Percentiles rank a stretch among this genome's conserved stretches.
phyloP scores from a whole-genome alignment of 2,113 vertebrate genomes.

The Asarcornis scutulata region DNA sequence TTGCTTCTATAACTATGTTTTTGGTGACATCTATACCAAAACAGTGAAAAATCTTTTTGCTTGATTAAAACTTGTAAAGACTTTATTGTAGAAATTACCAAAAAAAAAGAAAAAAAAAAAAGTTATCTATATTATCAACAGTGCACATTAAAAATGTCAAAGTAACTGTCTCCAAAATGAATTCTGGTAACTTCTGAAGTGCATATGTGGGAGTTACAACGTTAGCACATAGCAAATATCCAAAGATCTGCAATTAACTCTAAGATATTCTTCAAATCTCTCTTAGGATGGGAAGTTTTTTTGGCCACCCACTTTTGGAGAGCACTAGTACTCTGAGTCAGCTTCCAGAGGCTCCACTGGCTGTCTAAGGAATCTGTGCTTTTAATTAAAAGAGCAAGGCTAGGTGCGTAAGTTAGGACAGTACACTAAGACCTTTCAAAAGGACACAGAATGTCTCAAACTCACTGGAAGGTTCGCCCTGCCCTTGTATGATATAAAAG shows the following conservation, averaged over 20 bases:
- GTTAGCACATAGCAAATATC: background rate
- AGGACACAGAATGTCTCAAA: background rate
- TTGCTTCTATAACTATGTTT: background rate
- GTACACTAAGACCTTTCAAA: background rate
- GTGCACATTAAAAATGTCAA: slow-evolving; percentile 26
- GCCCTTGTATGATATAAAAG: background rate
- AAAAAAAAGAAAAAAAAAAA: slow-evolving; percentile 51
- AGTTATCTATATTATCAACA: background rate
- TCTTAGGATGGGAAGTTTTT: background rate
- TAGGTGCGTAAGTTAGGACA: background rate
- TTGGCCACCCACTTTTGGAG: background rate
- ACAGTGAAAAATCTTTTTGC: background rate
- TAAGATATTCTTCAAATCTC: background rate
- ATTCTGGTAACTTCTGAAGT: slow-evolving; percentile 52
- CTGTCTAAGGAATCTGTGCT: background rate
- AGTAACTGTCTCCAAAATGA: slow-evolving; percentile 38
- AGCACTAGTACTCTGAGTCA: background rate
- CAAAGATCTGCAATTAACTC: slow-evolving; percentile 29
- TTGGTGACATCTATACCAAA: background rate
- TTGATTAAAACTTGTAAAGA: background rate
- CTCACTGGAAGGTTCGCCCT: background rate
- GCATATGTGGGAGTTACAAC: slow-evolving; percentile 48
- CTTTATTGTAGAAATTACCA: slow-evolving; percentile 19
- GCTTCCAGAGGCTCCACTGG: background rate
- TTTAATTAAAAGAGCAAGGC: background rate